These are phyloP conservation scores for Hirtodrosophila histrioides DNA, from an alignment of 2,888 invertebrate genomes.

Conservation along the genomic window DNA sequence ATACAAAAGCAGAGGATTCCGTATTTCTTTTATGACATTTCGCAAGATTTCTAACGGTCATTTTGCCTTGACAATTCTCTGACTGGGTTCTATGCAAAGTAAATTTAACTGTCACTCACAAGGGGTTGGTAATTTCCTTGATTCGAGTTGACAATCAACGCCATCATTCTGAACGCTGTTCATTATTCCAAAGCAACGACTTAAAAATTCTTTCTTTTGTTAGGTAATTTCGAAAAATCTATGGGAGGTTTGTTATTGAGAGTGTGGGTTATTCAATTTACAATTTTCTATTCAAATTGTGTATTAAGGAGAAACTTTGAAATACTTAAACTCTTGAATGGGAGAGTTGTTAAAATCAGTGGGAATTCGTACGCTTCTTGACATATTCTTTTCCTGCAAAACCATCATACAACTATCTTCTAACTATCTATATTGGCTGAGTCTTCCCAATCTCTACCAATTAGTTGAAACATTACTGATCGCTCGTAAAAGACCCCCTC, in stretches of 20 bases:
- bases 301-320: no score
- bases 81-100: constrained; percentile 43
- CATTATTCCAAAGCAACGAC: neutral
- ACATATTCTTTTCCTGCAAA: no score
- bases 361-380: no score
- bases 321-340: no score
- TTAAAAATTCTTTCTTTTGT: constrained; percentile 38
- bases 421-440: neutral
- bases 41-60: constrained; percentile 63
- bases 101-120: constrained; percentile 63
- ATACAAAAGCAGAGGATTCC: constrained; percentile 35
- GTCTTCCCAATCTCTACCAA: constrained; percentile 21
- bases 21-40: constrained; percentile 42
- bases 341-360: no score
- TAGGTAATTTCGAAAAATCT: constrained; percentile 15
- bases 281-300: neutral
- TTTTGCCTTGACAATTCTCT: constrained; percentile 29
- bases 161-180: constrained; percentile 13
- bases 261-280: constrained; percentile 7
- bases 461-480: constrained; percentile 41
- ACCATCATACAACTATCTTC: neutral
- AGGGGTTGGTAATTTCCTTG: constrained; percentile 53
- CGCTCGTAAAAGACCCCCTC: constrained; percentile 17
- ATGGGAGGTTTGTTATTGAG: constrained; percentile 35
- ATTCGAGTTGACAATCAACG: constrained; percentile 28